Conservation (phyloP, 2,113 vertebrate species). For the Malaclemys terrapin region DNA sequence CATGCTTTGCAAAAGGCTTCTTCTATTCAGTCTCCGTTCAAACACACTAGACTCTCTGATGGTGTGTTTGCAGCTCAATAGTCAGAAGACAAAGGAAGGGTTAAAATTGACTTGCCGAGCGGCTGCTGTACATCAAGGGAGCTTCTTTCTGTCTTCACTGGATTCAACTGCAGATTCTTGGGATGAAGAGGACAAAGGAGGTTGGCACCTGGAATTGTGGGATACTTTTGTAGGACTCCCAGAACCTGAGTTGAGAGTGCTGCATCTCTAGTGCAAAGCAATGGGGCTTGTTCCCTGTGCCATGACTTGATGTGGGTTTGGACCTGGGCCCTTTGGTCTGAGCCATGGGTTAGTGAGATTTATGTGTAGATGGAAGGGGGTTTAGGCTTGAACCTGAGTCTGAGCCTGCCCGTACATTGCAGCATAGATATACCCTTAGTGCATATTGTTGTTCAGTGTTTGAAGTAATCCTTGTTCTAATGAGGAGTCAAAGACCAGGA, state of each 20-base stretch:
- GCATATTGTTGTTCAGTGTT: background rate
- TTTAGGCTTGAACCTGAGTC: background rate
- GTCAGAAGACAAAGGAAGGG: background rate
- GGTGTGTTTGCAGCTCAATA: background rate
- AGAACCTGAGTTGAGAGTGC: background rate
- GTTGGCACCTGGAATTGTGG: background rate
- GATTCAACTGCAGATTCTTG: background rate
- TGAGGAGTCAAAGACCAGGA: background rate
- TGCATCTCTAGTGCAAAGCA: background rate
- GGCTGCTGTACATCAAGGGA: background rate
- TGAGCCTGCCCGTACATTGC: background rate
- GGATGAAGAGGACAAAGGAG: background rate
- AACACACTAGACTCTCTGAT: background rate
- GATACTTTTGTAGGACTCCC: background rate
- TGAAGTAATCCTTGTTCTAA: background rate
- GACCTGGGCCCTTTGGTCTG: background rate
- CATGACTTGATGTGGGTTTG: background rate
- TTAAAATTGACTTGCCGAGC: background rate
- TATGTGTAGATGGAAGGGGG: background rate
- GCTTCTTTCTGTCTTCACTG: background rate
- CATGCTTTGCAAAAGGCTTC: background rate
- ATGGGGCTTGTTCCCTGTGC: background rate
- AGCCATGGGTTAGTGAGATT: background rate
- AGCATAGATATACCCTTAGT: background rate
- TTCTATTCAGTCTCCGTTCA: background rate